Percentiles rank a stretch among this genome's conserved stretches.
phyloP scores from a whole-genome alignment of 2,113 vertebrate genomes.

The Scortum barcoo region DNA sequence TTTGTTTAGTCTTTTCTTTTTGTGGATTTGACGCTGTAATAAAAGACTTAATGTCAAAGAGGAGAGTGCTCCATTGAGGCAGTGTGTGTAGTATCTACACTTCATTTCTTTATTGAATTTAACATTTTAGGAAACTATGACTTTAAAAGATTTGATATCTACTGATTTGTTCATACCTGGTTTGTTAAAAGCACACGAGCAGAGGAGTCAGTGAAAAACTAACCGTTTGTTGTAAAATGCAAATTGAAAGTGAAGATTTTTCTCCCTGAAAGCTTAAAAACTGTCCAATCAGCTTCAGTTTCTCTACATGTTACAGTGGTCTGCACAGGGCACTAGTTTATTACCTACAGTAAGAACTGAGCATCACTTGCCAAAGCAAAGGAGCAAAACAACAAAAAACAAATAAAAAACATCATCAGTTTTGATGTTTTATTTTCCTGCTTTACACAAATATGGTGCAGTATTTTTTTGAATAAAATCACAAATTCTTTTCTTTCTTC shows the following conservation, averaged over 20 bases:
- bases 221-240: neutral
- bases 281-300: neutral
- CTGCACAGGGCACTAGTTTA: neutral
- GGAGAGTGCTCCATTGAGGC: no score
- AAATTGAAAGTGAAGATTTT: neutral
- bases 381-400: neutral
- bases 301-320: neutral
- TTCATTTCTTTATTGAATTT: no score
- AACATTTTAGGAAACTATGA: neutral
- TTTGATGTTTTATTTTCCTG: neutral
- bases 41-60: constrained; percentile 2
- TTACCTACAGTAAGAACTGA: no score
- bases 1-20: neutral
- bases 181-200: neutral
- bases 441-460: neutral
- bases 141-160: neutral
- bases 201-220: neutral
- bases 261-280: neutral
- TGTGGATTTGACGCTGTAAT: constrained; percentile 35
- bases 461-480: no score
- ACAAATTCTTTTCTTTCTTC: no score
- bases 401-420: no score
- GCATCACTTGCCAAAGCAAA: neutral
- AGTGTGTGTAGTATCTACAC: no score
- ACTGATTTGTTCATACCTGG: neutral